A percentile compares a stretch with the other conserved stretches of the same genome.
phyloP scores from a whole-genome alignment of 2,888 invertebrate species.

The Lasioglossum pauxillum region DNA sequence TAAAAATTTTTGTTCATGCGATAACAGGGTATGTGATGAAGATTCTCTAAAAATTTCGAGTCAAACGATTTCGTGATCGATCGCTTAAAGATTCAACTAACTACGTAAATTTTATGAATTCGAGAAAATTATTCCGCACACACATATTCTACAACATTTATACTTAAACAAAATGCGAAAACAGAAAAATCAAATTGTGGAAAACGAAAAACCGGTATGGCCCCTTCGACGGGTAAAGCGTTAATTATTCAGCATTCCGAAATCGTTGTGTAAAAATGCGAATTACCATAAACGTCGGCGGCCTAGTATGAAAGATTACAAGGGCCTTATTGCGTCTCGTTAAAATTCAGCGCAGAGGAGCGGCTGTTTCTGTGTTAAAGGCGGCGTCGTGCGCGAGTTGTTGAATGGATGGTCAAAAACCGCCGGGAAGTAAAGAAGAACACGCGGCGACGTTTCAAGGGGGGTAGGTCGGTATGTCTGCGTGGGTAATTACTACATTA shows the following conservation, averaged over 20 bases:
- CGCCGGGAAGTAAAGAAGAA: conserved; percentile 26
- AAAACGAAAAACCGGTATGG: neutral
- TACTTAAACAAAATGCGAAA: neutral
- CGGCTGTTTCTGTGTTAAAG: conserved; percentile 7
- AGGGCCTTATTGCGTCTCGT: neutral
- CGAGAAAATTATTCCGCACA: too few species aligned
- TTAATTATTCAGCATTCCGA: neutral
- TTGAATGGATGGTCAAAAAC: conserved; percentile 24
- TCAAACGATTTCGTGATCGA: too few species aligned
- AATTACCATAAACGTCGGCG: neutral
- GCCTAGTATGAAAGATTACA: conserved; percentile 1
- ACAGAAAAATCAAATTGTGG: neutral
- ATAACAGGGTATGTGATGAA: too few species aligned
- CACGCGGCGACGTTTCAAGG: conserved; percentile 46
- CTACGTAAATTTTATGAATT: too few species aligned
- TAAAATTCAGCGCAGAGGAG: neutral
- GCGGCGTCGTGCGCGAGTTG: conserved; percentile 2
- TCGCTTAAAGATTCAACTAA: too few species aligned
- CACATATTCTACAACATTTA: too few species aligned
- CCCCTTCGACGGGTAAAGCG: neutral
- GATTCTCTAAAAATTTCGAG: too few species aligned
- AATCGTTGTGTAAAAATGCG: neutral
- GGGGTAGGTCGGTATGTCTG: conserved; percentile 78
- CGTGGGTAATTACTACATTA: conserved; percentile 78
- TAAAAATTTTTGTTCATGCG: too few species aligned